Percentiles rank a stretch among this genome's conserved stretches.
phyloP scores from a whole-genome alignment of 2,113 vertebrate species.

The Pogona vitticeps region DNA sequence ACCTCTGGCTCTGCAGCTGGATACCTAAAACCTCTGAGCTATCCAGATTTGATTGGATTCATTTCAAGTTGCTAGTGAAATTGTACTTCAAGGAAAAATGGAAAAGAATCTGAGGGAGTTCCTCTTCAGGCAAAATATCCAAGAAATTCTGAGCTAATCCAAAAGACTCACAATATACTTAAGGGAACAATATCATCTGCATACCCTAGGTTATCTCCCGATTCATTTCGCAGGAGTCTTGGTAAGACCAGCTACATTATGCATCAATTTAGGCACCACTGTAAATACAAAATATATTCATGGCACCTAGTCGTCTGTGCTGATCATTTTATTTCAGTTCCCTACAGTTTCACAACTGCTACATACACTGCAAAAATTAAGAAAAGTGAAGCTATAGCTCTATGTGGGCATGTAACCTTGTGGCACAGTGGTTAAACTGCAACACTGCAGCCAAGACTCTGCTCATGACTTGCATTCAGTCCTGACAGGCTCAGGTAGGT shows the following conservation, averaged over 20 bases:
- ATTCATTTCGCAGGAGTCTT: background rate
- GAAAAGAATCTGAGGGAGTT: too few relatives aligned
- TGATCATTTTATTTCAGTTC: background rate
- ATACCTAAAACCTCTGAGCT: too few relatives aligned
- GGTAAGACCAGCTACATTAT: constrained; percentile 10
- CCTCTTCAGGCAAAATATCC: background rate
- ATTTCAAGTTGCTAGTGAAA: background rate
- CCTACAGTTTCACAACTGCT: constrained; percentile 2
- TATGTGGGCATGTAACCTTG: background rate
- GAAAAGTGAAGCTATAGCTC: background rate
- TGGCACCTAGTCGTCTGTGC: constrained; percentile 17
- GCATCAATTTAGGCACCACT: too few relatives aligned
- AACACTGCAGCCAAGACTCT: too few relatives aligned
- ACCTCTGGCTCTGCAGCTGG: too few relatives aligned
- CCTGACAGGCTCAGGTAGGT: too few relatives aligned
- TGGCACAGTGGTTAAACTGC: too few relatives aligned
- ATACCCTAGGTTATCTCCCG: background rate
- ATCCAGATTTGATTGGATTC: background rate
- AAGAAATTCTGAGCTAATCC: background rate
- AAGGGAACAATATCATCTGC: too few relatives aligned
- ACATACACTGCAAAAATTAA: constrained; percentile 28
- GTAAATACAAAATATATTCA: constrained; percentile 11
- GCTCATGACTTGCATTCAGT: too few relatives aligned
- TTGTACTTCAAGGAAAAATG: background rate
- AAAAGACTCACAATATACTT: background rate